Base-by-base conservation (phyloP, 2,797 vertebrate genomes). In the Myiotriccus ornatus region DNA sequence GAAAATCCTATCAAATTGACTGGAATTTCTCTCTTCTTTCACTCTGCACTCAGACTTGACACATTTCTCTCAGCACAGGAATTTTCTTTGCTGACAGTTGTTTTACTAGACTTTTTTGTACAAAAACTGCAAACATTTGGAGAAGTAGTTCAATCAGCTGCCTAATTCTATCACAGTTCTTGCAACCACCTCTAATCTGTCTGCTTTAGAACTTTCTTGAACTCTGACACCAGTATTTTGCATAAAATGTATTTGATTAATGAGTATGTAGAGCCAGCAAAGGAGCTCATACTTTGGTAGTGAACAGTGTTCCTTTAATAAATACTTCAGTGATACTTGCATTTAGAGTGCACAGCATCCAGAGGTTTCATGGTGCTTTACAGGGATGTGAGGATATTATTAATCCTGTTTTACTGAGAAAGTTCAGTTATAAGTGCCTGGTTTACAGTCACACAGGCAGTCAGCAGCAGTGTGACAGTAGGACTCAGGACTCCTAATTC, bases 221-320 rank as follows among this genome's bases (percentile, higher is more conserved):
- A 49, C 47, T 87, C 69, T 82, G 59, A 93, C 79, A 89, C 77
- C 80, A 78, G 12, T 44, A 46, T 37, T 41, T 92, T 87, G 59
- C 39, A 35, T 57, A 71, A 87, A 93, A 82, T 19, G 21, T 55
- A 27, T 87, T 94, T 95, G 70, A 81, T 92, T 89, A 93, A 92
- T 57, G 46, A 92, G 37, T 14, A 1, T 24, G 39, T 52, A 74
- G 76, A 96, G 39, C 57, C 65, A 91, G 74, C 73, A 93, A 44
- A 96, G 56, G 71, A 91, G 23, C 32, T 93, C 28, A 1, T 73
- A 34, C 80, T 78, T 91, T 94, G 43, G 81, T 47, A 55, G 68
- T 55, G 81, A 96, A 83, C 88, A 87, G 75, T 88, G 47, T 91
- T 94, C 69, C 76, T 85, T 91, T 83, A 81, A 59, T 84, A 78